A percentile compares a stretch with the other conserved stretches of the same genome.
Conservation (phyloP, 2,113 vertebrate genomes). For the Cnemophilus loriae region DNA sequence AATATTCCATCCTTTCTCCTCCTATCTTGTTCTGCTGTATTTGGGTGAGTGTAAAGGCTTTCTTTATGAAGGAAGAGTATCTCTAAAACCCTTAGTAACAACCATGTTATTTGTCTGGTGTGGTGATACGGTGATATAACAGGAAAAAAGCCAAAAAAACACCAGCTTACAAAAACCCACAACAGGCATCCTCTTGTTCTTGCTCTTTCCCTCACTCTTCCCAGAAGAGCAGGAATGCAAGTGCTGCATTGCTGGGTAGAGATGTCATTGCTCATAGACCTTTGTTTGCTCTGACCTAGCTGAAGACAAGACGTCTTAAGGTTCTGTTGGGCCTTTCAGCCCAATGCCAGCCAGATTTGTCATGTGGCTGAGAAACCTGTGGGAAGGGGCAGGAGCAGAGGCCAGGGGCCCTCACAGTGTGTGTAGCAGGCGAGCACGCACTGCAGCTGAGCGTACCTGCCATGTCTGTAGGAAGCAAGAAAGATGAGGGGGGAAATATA, state of each 20-base stretch:
- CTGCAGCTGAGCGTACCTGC: not conserved
- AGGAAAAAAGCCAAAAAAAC: fast-evolving
- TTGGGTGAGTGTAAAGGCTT: not conserved
- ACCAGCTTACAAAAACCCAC: not conserved
- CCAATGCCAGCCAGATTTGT: not conserved
- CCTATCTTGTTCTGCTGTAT: not conserved
- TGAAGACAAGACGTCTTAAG: not conserved
- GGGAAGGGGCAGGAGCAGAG: not conserved
- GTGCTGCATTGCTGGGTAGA: not conserved
- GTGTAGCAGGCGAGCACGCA: fast-evolving
- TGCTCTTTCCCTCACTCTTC: not conserved
- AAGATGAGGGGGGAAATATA: not conserved
- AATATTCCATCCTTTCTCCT: not conserved
- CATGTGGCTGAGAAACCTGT: not conserved
- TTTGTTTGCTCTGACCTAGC: not conserved
- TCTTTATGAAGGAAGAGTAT: not conserved
- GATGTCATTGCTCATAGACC: not conserved
- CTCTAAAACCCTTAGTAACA: not conserved
- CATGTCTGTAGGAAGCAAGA: not conserved
- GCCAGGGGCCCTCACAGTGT: fast-evolving
- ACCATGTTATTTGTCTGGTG: not conserved
- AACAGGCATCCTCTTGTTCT: not conserved
- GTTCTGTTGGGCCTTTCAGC: not conserved
- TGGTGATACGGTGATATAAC: not conserved
- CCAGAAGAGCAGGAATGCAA: not conserved